Evolutionary conservation across 2,113 vertebrate genomes (phyloP).

Genomic region (Phocoena sinus): DNA sequence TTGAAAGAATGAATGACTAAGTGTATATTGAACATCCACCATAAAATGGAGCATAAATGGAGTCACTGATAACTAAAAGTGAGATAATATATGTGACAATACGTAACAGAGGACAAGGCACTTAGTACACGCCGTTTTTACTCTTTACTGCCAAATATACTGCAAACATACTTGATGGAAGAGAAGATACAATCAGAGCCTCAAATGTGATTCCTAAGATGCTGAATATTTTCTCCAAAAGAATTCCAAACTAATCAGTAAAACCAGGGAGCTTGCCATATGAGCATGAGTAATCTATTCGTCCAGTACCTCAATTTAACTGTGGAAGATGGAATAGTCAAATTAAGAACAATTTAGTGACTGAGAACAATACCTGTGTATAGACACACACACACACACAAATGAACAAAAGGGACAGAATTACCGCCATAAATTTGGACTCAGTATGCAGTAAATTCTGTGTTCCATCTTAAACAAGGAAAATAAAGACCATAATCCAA

Average conservation of each 20-base stretch:
- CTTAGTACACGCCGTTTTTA: background rate
- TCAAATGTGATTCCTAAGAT: slow-evolving; percentile 7
- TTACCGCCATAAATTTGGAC: background rate
- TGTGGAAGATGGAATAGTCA: background rate
- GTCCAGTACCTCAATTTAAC: background rate
- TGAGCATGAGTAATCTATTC: background rate
- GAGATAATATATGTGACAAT: background rate
- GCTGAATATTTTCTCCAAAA: background rate
- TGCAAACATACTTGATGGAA: background rate
- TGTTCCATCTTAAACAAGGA: background rate
- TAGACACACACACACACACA: background rate
- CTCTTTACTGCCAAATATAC: background rate
- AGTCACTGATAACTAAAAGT: background rate
- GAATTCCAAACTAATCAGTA: slow-evolving; percentile 20
- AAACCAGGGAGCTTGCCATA: background rate
- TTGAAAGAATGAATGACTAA: background rate
- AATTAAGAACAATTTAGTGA: slow-evolving; percentile 32
- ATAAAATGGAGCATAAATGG: background rate
- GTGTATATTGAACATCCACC: background rate
- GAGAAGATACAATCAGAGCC: background rate
- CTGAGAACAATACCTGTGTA: background rate
- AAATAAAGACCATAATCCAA: slow-evolving; percentile 11
- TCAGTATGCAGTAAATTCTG: background rate
- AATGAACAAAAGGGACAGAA: slow-evolving; percentile 3
- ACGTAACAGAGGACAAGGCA: background rate